These are phyloP conservation scores for Drosophila trichaetosa DNA, from an alignment of 2,888 invertebrate species.

Conservation along the genomic window DNA sequence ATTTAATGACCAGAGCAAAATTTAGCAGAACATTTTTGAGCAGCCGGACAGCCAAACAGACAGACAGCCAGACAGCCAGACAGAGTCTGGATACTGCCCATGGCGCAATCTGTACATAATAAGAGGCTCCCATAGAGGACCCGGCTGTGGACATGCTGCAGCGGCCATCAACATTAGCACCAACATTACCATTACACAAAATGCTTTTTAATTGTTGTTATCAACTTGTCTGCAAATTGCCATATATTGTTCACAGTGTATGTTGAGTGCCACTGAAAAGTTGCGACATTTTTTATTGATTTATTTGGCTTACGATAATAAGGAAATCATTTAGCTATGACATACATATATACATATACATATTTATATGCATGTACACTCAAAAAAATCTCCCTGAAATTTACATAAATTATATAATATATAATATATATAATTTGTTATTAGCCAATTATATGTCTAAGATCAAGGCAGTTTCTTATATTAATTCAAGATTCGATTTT, in stretches of 20 bases:
- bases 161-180: conserved; percentile 44
- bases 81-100: conserved; percentile 19
- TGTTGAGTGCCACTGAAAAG: background rate
- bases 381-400: background rate
- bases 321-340: background rate
- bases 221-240: background rate
- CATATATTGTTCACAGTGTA: background rate
- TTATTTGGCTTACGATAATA: background rate
- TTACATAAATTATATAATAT: background rate
- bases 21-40: conserved; percentile 44
- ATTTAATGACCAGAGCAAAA: conserved; percentile 70
- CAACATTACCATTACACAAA: conserved; percentile 43
- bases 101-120: conserved; percentile 48
- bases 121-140: conserved; percentile 21
- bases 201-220: conserved; percentile 1
- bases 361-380: background rate
- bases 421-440: background rate
- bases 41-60: background rate
- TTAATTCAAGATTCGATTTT: background rate
- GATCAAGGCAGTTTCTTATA: background rate
- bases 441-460: background rate
- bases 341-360: background rate
- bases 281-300: background rate
- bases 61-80: background rate
- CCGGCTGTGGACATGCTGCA: conserved; percentile 17